Evolutionary conservation across 2,113 vertebrate species (phyloP), one percentile per base, ranked within the genome.

Genomic region (Trogon surrucura): DNA sequence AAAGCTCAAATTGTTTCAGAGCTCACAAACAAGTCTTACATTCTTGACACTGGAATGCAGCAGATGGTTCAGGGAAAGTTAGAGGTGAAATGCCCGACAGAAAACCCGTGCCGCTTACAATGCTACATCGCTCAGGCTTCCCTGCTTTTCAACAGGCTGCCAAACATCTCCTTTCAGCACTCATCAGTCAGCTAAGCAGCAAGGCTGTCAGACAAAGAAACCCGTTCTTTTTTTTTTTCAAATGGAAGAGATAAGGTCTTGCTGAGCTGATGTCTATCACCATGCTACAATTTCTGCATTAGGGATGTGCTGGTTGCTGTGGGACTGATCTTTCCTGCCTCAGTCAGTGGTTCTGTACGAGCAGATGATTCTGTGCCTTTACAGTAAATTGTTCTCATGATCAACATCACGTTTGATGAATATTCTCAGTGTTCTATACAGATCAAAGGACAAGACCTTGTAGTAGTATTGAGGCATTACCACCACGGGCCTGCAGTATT

Each of bases 21-120:
- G 88, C 73, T 94, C 86, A 93, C 91, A 96, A 97, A 93, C 91
- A 96, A 91, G 61, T 3, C 95, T 81, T 12, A 60, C 89, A 93
- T 95, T 95, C 95, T 56, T 71, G 77, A 89, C 70, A 36, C 48
- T 80, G 94, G 94, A 97, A 97, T 79, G 96, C 80, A 92, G 95
- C 96, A 96, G 96, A 97, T 95, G 95, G 94, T 91, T 89, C 94
- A 75, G 86, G 77, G 73, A 74, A 95, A 95, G 83, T 75, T 91
- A 48, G 86, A 96, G 94, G 94, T 93, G 93, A 93, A 92, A 79
- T 15, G 45, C 86, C 58, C 4, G 1, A 79, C 88, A 95, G 69
- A 94, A 96, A 93, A 89, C 83, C 77, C 57, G 16, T 91, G 94
- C 65, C 2, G 0, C 80, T 89, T n/a, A 89, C 89, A 95, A 69